Percentiles rank a stretch among this genome's conserved stretches.
Evolutionary conservation across 2,797 vertebrate species (phyloP).

Genomic region (Borostomias antarcticus): DNA sequence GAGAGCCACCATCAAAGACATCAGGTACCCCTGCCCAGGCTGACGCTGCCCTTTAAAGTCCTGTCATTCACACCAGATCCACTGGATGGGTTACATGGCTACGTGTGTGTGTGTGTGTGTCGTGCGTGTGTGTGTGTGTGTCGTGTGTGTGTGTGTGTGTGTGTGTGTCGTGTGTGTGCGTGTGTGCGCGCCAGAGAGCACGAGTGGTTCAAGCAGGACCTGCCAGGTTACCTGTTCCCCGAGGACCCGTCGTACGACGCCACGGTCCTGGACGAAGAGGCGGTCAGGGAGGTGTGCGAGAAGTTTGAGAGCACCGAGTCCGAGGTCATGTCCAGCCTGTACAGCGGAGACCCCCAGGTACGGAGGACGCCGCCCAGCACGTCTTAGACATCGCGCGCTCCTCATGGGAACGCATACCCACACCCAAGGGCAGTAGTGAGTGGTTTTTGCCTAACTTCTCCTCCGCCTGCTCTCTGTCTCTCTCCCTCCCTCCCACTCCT

Average conservation of each 20-base stretch:
- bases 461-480: too few relatives aligned
- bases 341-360: conserved; percentile 92
- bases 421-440: too few relatives aligned
- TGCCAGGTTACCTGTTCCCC: conserved; percentile 94
- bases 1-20: conserved; percentile 97
- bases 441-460: too few relatives aligned
- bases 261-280: conserved; percentile 92
- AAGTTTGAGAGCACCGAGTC: conserved; percentile 96
- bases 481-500: too few relatives aligned
- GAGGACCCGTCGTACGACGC: conserved; percentile 95
- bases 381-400: background rate
- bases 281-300: conserved; percentile 94
- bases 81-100: background rate
- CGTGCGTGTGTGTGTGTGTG: background rate
- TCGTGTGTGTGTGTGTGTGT: conserved; percentile 5
- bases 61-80: too few relatives aligned
- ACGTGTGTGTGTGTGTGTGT: conserved; percentile 5
- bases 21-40: conserved; percentile 76
- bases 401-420: background rate
- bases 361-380: background rate
- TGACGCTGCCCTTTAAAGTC: background rate
- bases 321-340: conserved; percentile 92
- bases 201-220: conserved; percentile 98
- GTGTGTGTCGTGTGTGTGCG: conserved; percentile 9
- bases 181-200: conserved; percentile 77